These are phyloP conservation scores for Sceliomorpha sp. DNA, from an alignment of 2,888 invertebrate species.

Conservation along the genomic window DNA sequence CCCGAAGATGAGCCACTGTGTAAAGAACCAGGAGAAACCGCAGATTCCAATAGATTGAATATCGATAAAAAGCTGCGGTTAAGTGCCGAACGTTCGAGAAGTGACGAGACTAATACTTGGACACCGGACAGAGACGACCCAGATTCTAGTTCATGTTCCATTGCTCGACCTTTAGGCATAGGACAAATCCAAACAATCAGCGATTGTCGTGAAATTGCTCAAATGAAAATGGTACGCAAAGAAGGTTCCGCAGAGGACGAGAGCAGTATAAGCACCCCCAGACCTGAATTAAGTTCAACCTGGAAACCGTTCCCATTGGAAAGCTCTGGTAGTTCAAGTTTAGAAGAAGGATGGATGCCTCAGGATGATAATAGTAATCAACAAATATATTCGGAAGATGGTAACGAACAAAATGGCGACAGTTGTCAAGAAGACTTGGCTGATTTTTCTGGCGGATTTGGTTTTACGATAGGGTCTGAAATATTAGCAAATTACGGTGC, in stretches of 20 bases:
- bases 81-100: constrained; percentile 88
- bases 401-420: constrained; percentile 76
- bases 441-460: constrained; percentile 88
- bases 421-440: constrained; percentile 88
- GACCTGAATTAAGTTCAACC: constrained; percentile 87
- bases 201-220: constrained; percentile 73
- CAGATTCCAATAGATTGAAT: constrained; percentile 62
- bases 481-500: constrained; percentile 87
- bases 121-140: constrained; percentile 82
- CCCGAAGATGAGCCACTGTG: constrained; percentile 73
- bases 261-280: constrained; percentile 69
- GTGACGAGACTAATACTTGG: constrained; percentile 90
- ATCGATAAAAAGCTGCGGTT: constrained; percentile 82
- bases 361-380: constrained; percentile 82
- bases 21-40: constrained; percentile 52
- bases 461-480: constrained; percentile 87
- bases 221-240: constrained; percentile 67
- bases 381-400: constrained; percentile 74
- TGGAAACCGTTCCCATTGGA: constrained; percentile 92
- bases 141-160: constrained; percentile 85
- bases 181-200: constrained; percentile 82
- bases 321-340: constrained; percentile 91
- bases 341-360: constrained; percentile 91
- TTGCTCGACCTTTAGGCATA: constrained; percentile 89
- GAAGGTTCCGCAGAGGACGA: constrained; percentile 71